Evolutionary conservation across 2,113 vertebrate genomes (phyloP).

Genomic region (Notothenia coriiceps): DNA sequence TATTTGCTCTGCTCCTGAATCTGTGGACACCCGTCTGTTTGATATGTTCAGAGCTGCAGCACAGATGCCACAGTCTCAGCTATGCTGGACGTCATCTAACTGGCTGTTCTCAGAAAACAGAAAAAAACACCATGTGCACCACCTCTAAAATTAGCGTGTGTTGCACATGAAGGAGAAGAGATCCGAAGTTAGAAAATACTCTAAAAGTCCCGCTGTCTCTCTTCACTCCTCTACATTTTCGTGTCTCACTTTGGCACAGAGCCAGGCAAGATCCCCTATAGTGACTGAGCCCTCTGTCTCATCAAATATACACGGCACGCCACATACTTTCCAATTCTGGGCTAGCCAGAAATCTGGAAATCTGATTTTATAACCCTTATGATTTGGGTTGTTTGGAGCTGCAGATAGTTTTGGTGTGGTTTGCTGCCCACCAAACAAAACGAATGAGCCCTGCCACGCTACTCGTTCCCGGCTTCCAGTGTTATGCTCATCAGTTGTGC

Average conservation of each 20-base stretch:
- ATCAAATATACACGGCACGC: slow-evolving; percentile 77
- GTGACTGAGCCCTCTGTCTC: slow-evolving; percentile 60
- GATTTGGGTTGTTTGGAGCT: slow-evolving; percentile 80
- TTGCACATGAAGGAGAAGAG: slow-evolving; percentile 64
- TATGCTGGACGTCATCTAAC: slow-evolving; percentile 81
- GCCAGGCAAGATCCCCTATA: slow-evolving; percentile 61
- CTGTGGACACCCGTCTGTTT: slow-evolving; percentile 82
- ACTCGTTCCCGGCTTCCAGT: slow-evolving; percentile 57
- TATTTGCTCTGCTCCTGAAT: slow-evolving; percentile 79
- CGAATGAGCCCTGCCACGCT: slow-evolving; percentile 58
- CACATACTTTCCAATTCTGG: slow-evolving; percentile 78
- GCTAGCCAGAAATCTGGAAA: slow-evolving; percentile 85
- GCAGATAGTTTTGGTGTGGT: slow-evolving; percentile 81
- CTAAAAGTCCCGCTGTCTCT: slow-evolving; percentile 63
- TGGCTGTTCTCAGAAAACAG: slow-evolving; percentile 80
- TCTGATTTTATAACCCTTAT: slow-evolving; percentile 79
- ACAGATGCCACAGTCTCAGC: slow-evolving; percentile 83
- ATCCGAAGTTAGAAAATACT: slow-evolving; percentile 66
- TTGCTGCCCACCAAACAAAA: slow-evolving; percentile 69
- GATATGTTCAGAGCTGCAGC: slow-evolving; percentile 86
- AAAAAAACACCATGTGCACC: slow-evolving; percentile 73
- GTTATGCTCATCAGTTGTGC: slow-evolving; percentile 69
- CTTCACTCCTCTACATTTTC: slow-evolving; percentile 66
- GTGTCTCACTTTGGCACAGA: slow-evolving; percentile 61
- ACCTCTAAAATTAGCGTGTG: slow-evolving; percentile 82